These are phyloP conservation scores for Cheumatopsyche charites DNA, from an alignment of 1,140 invertebrate species.

Conservation along the genomic window DNA sequence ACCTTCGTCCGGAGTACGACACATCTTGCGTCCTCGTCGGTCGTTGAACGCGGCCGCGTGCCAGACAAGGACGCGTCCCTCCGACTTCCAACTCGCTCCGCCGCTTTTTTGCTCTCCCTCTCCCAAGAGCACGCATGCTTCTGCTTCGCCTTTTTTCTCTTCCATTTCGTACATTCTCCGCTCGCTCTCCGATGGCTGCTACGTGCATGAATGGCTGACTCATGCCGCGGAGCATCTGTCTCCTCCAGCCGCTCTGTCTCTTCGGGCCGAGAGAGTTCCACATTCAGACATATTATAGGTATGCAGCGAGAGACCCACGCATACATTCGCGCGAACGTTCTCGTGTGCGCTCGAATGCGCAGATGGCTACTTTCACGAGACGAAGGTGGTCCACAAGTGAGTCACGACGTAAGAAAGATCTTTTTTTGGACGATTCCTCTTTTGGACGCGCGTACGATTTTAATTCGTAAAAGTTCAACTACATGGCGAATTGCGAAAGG, in stretches of 20 bases:
- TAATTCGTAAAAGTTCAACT: too few species aligned
- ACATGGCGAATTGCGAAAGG: too few species aligned
- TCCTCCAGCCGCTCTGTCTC: slow-evolving; percentile 19
- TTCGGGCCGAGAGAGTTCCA: not conserved
- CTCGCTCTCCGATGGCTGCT: not conserved
- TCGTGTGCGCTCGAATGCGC: not conserved
- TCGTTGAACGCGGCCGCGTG: slow-evolving; percentile 31
- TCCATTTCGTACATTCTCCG: slow-evolving; percentile 10
- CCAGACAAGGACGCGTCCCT: slow-evolving; percentile 31
- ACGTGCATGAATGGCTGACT: slow-evolving; percentile 28
- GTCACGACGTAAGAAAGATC: slow-evolving; percentile 1
- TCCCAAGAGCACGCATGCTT: not conserved
- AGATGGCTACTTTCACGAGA: slow-evolving; percentile 19
- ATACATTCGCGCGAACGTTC: too few species aligned
- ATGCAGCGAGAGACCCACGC: slow-evolving; percentile 1
- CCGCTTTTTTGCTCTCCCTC: slow-evolving; percentile 7
- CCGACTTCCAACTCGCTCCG: not conserved
- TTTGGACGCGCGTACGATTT: not conserved
- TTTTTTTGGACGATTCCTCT: not conserved
- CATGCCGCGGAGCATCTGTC: slow-evolving; percentile 9
- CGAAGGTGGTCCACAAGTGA: slow-evolving; percentile 7
- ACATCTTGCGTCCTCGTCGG: slow-evolving; percentile 27
- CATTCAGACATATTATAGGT: not conserved
- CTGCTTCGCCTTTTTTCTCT: not conserved
- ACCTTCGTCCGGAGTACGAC: too few species aligned